A percentile compares a stretch with the other conserved stretches of the same genome.
Conservation (phyloP, 2,888 invertebrate species). For the Dryobotodes eremita region DNA sequence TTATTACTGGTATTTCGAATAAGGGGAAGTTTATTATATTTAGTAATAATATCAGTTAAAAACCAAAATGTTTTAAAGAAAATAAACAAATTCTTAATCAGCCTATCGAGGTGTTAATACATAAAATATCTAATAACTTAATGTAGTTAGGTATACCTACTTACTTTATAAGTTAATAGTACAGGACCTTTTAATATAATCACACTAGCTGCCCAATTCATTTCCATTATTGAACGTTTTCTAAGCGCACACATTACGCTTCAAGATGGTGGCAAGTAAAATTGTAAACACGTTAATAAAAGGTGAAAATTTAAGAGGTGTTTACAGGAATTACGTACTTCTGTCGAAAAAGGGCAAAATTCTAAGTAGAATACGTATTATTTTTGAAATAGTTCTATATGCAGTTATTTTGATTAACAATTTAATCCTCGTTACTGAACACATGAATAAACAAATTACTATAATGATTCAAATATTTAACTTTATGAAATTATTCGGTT, state of each 20-base stretch:
- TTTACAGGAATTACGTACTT: constrained; percentile 29
- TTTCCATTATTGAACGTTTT: not conserved
- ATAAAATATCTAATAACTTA: too few species aligned
- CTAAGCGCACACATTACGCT: not conserved
- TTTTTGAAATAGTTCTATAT: constrained; percentile 1
- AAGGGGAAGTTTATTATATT: too few species aligned
- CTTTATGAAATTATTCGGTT: not conserved
- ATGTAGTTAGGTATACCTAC: not conserved
- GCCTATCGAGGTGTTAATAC: too few species aligned
- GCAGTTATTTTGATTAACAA: not conserved
- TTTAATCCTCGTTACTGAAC: not conserved
- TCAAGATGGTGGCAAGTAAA: constrained; percentile 11
- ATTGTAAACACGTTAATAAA: constrained; percentile 17
- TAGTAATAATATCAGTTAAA: too few species aligned
- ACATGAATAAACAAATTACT: not conserved
- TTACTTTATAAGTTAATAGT: not conserved
- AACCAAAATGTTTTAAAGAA: too few species aligned
- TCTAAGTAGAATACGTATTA: not conserved
- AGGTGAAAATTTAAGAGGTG: constrained; percentile 31
- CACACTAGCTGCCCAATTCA: not conserved
- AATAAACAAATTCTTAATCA: too few species aligned
- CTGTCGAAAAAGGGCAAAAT: not conserved
- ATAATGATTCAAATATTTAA: not conserved
- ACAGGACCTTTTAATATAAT: constrained; percentile 11
- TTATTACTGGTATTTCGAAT: too few species aligned